Base-by-base conservation (phyloP, 2,113 vertebrate species). In the Corythaixoides concolor region DNA sequence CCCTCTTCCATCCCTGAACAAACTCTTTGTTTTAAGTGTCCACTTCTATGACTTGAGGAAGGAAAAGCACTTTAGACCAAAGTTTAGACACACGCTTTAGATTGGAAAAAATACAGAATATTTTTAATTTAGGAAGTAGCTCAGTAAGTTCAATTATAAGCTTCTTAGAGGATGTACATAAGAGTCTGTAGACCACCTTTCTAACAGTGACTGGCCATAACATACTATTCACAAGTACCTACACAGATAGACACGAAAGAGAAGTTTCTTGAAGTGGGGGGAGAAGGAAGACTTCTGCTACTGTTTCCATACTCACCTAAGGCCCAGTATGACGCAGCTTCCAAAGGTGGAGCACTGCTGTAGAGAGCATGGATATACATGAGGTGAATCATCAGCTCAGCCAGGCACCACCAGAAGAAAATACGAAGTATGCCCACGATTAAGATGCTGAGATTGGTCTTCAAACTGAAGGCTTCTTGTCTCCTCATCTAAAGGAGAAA, bases 321-420 rank as follows among this genome's bases (percentile, higher is more conserved):
- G 4, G 99, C 98, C 99, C 99, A 99, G 26, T 98, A 98, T 27
- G 99, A 99, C 21, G 98, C 98, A 28, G 98, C 96, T 90, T 98
- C 97, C 97, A 99, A 97, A 85, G 99, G 98, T 52, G 98, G 94
- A 97, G 97, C 96, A 62, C 98, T 99, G 96, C 98, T 98, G 90
- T 98, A 99, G 93, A 99, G 98, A 90, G 98, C 98, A 85, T 99
- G 99, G 97, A 99, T 99, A 97, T 99, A 99, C 99, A 99, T 99
- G 26, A 98, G 79, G 53, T 99, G 99, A 87, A 99, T 98, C 99
- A 99, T 98, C 96, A 98, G 95, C 97, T 99, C 99, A 5, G 99
- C 99, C 87, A 99, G 95, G 76, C 97, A 98, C 99, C 99, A 99
- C 99, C 99, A 99, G 81, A 98, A 94, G 32, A 98, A 92, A 94